A percentile compares a stretch with the other conserved stretches of the same genome.
Conservation (phyloP, 1,140 invertebrate genomes). For the Homalodisca vitripennis region DNA sequence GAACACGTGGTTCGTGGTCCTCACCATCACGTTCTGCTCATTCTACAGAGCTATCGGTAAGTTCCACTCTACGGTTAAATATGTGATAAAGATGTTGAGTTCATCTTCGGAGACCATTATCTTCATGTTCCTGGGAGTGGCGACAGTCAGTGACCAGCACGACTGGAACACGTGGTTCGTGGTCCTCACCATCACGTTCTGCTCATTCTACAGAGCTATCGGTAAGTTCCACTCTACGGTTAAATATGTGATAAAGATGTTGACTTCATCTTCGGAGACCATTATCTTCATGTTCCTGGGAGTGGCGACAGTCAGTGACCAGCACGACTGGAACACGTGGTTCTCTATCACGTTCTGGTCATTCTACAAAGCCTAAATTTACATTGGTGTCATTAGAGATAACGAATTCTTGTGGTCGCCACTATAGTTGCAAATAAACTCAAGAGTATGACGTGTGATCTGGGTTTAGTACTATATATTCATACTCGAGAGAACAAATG, state of each 20-base stretch:
- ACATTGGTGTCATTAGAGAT: no score
- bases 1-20: constrained; percentile 93
- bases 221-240: constrained; percentile 95
- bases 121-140: constrained; percentile 98
- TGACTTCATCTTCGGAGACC: constrained; percentile 94
- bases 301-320: constrained; percentile 93
- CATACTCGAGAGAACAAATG: no score
- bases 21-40: constrained; percentile 94
- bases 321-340: constrained; percentile 92
- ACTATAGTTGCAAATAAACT: constrained; percentile 1
- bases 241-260: constrained; percentile 98
- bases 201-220: constrained; percentile 87
- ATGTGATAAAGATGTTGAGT: constrained; percentile 97
- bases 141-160: constrained; percentile 91
- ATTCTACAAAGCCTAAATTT: constrained; percentile 87
- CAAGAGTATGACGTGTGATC: not conserved
- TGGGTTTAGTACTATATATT: not conserved
- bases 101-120: constrained; percentile 98
- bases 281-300: constrained; percentile 99
- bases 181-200: constrained; percentile 90
- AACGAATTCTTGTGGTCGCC: no score
- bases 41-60: constrained; percentile 89
- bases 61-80: constrained; percentile 95
- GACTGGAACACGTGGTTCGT: constrained; percentile 97
- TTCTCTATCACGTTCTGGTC: constrained; percentile 97